Evolutionary conservation across 2,113 vertebrate genomes (phyloP).

Genomic region (Dicerorhinus sumatrensis): DNA sequence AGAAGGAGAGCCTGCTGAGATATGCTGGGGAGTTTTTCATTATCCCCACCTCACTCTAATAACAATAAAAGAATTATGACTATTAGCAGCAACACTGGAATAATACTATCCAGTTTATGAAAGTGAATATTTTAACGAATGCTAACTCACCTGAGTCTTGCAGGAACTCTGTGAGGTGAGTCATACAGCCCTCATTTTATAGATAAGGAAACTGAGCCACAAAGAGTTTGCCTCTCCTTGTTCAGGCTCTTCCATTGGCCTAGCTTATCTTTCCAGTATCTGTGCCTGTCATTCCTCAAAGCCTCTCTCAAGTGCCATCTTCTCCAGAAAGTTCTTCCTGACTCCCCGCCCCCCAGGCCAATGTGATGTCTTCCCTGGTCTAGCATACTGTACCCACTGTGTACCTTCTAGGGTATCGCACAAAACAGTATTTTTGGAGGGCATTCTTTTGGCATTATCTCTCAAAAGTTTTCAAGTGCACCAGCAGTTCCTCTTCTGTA

Average conservation of each 20-base stretch:
- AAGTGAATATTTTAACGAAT: background rate
- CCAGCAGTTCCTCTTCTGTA: background rate
- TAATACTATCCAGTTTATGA: background rate
- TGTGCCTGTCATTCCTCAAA: background rate
- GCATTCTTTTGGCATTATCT: background rate
- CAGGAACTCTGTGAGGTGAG: background rate
- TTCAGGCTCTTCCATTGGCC: background rate
- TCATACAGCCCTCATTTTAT: background rate
- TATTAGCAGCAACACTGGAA: background rate
- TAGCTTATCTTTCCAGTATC: background rate
- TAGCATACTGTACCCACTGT: background rate
- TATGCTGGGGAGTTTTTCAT: background rate
- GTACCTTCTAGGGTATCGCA: background rate
- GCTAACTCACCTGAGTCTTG: background rate
- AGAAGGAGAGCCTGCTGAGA: background rate
- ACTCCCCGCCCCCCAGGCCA: background rate
- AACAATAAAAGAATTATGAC: background rate
- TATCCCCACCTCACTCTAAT: background rate
- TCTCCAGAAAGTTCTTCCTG: conserved; percentile 9
- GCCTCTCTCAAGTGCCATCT: background rate
- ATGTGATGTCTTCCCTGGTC: background rate
- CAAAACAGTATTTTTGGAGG: background rate
- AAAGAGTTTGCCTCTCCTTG: background rate
- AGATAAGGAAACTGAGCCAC: background rate
- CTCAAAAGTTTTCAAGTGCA: background rate